Conservation (phyloP, 2,888 invertebrate genomes). For the Helicoverpa assulta region DNA sequence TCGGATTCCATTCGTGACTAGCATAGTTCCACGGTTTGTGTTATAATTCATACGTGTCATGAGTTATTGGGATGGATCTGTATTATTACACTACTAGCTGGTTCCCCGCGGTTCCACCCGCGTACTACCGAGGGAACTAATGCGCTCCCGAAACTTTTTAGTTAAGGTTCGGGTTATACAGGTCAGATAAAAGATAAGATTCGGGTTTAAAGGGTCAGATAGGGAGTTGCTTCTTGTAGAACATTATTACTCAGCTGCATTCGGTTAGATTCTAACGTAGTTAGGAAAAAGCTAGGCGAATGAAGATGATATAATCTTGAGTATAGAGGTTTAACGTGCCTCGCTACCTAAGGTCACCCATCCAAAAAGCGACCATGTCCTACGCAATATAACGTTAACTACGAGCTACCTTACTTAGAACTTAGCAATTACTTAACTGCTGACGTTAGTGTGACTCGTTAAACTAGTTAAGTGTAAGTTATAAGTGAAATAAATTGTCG, state of each 20-base stretch:
- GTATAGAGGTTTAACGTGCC: not conserved
- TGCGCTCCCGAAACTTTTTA: not conserved
- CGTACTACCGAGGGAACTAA: no score
- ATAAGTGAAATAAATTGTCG: slow-evolving; percentile 48
- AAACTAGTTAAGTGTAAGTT: slow-evolving; percentile 38
- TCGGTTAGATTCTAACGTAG: not conserved
- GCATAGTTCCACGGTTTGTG: slow-evolving; percentile 22
- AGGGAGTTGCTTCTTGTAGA: not conserved
- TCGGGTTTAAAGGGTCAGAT: not conserved
- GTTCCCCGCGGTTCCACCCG: no score
- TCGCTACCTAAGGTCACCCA: no score
- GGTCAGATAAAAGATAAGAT: not conserved
- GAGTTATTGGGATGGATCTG: not conserved
- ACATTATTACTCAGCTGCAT: not conserved
- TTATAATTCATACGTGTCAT: slow-evolving; percentile 6
- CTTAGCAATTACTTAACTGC: slow-evolving; percentile 26
- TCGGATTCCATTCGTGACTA: slow-evolving; percentile 30
- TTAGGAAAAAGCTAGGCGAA: not conserved
- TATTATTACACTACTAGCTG: no score
- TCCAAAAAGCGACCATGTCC: not conserved
- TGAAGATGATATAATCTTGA: not conserved
- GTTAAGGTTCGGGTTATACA: not conserved
- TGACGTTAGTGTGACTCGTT: slow-evolving; percentile 17
- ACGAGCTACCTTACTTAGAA: slow-evolving; percentile 1
- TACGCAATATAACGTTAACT: not conserved